Percentiles rank a stretch among this genome's conserved stretches.
phyloP scores from a whole-genome alignment of 2,113 vertebrate species.

The Narcine bancroftii region DNA sequence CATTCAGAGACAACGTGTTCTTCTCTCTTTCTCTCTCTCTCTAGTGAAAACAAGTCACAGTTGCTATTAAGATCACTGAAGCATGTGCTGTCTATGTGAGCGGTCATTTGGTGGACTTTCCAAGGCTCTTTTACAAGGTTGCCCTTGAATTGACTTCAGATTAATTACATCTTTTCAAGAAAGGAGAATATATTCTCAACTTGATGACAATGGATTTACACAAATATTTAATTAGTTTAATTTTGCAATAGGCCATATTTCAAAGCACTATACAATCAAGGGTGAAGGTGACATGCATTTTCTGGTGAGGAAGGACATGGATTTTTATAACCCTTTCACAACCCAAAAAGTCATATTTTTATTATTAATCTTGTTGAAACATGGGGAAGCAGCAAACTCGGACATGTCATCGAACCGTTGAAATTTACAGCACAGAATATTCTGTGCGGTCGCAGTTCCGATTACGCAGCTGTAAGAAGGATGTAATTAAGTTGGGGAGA shows the following conservation, averaged over 20 bases:
- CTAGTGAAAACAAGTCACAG: background rate
- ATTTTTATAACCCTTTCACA: background rate
- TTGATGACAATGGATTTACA: background rate
- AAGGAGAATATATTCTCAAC: background rate
- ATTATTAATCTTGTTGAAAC: background rate
- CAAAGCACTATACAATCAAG: background rate
- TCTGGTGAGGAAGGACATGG: background rate
- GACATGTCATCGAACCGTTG: no score
- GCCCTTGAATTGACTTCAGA: slow-evolving; percentile 32
- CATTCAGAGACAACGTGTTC: background rate
- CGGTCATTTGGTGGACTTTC: slow-evolving; percentile 12
- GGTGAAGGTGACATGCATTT: background rate
- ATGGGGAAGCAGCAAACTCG: background rate
- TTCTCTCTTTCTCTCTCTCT: background rate
- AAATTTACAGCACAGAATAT: no score
- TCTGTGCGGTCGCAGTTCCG: no score
- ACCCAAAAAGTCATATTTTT: background rate
- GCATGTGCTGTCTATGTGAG: slow-evolving; percentile 20
- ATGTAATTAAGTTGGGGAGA: no score
- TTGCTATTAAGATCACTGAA: slow-evolving; percentile 31
- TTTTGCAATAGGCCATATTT: slow-evolving; percentile 8
- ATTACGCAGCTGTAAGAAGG: no score
- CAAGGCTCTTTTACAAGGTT: background rate
- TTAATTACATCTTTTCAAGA: background rate
- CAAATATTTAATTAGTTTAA: slow-evolving; percentile 2